Percentiles rank a stretch among this genome's conserved stretches.
These are phyloP conservation scores for Nineta flava DNA, from an alignment of 2,888 invertebrate species.

Conservation along the genomic window DNA sequence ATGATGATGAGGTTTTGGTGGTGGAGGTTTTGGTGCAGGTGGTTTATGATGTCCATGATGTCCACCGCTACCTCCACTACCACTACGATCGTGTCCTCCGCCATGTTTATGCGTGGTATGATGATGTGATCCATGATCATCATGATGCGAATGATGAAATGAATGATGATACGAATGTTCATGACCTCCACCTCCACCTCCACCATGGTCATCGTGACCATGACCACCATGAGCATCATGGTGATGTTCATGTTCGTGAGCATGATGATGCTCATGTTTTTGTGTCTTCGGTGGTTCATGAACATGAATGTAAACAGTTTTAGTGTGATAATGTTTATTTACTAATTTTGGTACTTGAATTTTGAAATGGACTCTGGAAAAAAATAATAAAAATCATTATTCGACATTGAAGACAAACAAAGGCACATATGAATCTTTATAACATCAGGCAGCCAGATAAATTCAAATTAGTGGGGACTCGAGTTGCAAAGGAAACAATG, in stretches of 20 bases:
- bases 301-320: constrained; percentile 40
- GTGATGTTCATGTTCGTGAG: constrained; percentile 14
- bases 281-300: constrained; percentile 19
- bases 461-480: too few species aligned
- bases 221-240: not conserved
- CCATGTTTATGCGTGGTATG: constrained; percentile 9
- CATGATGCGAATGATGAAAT: not conserved
- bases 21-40: not conserved
- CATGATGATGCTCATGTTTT: constrained; percentile 16
- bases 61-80: not conserved
- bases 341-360: constrained; percentile 41
- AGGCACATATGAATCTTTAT: too few species aligned
- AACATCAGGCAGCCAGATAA: too few species aligned
- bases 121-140: constrained; percentile 4
- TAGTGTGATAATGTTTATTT: constrained; percentile 41
- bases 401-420: too few species aligned
- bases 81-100: constrained; percentile 8
- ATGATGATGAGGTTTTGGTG: not conserved
- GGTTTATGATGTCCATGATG: not conserved
- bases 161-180: constrained; percentile 9
- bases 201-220: constrained; percentile 6
- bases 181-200: constrained; percentile 2
- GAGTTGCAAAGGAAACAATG: too few species aligned
- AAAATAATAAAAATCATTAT: not conserved
- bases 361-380: constrained; percentile 37